These are phyloP conservation scores for Ahaetulla prasina DNA, from an alignment of 2,113 vertebrate genomes.

Conservation along the genomic window DNA sequence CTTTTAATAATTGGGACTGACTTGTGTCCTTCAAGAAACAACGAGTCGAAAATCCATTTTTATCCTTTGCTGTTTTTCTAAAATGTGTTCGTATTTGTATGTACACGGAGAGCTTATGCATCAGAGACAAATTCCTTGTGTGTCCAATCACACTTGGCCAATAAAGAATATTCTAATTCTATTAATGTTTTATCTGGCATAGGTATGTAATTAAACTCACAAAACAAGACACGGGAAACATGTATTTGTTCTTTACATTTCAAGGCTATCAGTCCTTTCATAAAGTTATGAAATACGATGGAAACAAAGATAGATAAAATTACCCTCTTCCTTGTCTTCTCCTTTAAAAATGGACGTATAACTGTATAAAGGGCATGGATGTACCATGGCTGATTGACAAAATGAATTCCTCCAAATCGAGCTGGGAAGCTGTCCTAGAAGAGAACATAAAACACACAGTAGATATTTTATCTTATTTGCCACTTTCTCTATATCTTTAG, in stretches of 20 bases:
- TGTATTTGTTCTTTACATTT: neutral
- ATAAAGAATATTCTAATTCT: neutral
- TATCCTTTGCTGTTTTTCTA: neutral
- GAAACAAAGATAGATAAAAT: slow-evolving; percentile 39
- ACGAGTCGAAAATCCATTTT: neutral
- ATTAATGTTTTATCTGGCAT: neutral
- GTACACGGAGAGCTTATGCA: neutral
- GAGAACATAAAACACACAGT: slow-evolving; percentile 34
- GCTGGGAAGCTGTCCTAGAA: slow-evolving; percentile 96
- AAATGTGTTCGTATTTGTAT: neutral
- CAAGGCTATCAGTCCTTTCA: neutral
- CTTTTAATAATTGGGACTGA: neutral
- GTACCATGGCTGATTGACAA: slow-evolving; percentile 98
- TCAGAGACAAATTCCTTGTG: neutral
- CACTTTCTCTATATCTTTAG: neutral
- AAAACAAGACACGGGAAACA: neutral
- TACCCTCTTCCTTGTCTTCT: slow-evolving; percentile 98
- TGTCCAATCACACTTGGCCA: neutral
- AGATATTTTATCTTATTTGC: neutral
- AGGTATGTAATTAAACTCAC: neutral
- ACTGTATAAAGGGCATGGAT: slow-evolving; percentile 97
- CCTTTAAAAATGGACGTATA: slow-evolving; percentile 95
- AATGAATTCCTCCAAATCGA: slow-evolving; percentile 96
- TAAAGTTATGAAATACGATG: neutral
- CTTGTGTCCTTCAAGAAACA: neutral